phyloP scores from a whole-genome alignment of 1,140 invertebrate species.

The Atta cephalotes region DNA sequence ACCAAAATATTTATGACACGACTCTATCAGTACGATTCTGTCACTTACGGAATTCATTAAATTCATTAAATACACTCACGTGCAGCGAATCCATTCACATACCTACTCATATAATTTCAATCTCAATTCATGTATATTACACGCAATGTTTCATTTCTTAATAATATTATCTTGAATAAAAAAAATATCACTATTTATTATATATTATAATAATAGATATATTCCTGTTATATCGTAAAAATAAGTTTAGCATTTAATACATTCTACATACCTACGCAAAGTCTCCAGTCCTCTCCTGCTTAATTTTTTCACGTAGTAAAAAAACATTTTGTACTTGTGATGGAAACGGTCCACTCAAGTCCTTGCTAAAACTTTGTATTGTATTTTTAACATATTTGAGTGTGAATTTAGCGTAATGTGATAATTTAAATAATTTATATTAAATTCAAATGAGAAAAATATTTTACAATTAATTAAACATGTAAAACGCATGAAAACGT shows the following conservation, averaged over 20 bases:
- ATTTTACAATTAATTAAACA: no score
- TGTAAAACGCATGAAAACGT: no score
- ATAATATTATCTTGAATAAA: not conserved
- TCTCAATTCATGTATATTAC: not conserved
- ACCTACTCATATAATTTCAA: not conserved
- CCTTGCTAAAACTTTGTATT: no score
- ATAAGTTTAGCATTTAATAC: not conserved
- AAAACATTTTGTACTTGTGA: no score
- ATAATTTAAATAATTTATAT: no score
- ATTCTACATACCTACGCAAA: not conserved
- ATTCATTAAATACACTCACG: constrained; percentile 13
- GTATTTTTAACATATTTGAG: no score
- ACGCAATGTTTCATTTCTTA: not conserved
- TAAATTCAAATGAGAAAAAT: no score
- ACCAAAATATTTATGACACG: constrained; percentile 67
- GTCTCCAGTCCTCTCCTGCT: not conserved
- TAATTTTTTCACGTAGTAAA: not conserved
- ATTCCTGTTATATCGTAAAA: not conserved
- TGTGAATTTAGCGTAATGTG: no score
- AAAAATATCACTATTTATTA: not conserved
- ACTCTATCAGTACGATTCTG: constrained; percentile 60
- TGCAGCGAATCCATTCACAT: constrained; percentile 14
- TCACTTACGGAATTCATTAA: constrained; percentile 57
- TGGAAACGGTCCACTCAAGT: no score
- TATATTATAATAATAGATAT: not conserved